These are phyloP conservation scores for Galerucella calmariensis DNA, from an alignment of 2,888 invertebrate genomes.

Conservation along the genomic window DNA sequence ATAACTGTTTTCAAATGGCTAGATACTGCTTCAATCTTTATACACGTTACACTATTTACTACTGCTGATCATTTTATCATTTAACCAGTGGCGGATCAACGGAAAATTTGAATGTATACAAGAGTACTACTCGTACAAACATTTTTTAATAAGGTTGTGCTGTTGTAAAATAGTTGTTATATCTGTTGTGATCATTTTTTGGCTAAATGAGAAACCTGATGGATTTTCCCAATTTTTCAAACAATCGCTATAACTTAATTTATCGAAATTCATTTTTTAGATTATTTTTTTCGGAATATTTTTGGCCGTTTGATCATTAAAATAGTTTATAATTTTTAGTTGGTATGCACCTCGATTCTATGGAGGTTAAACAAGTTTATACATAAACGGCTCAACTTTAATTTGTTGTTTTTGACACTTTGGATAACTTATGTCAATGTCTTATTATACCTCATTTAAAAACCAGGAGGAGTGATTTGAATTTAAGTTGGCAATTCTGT, in stretches of 20 bases:
- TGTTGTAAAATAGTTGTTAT: slow-evolving; percentile 67
- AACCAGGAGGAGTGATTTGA: too few species aligned
- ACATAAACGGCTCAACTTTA: too few species aligned
- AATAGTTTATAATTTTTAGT: too few species aligned
- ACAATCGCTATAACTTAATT: neutral
- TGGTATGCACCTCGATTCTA: too few species aligned
- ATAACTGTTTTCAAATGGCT: neutral
- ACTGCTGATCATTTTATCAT: neutral
- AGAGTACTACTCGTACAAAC: slow-evolving; percentile 61
- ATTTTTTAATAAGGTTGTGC: slow-evolving; percentile 65
- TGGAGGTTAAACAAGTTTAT: too few species aligned
- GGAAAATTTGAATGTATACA: slow-evolving; percentile 57
- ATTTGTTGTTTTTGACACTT: too few species aligned
- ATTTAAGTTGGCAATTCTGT: too few species aligned
- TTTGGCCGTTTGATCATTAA: too few species aligned
- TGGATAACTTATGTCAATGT: too few species aligned
- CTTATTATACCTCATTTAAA: too few species aligned
- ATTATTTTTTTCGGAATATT: too few species aligned
- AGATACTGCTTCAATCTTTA: slow-evolving; percentile 15
- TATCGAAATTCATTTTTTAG: too few species aligned
- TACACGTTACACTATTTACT: neutral
- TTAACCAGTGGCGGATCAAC: slow-evolving; percentile 44
- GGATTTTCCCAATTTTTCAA: slow-evolving; percentile 48
- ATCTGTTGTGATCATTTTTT: slow-evolving; percentile 66
- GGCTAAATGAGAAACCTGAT: slow-evolving; percentile 58